Evolutionary conservation across 2,888 invertebrate species (phyloP), one percentile per base, ranked within the genome.

Genomic region (Xestia xanthographa): DNA sequence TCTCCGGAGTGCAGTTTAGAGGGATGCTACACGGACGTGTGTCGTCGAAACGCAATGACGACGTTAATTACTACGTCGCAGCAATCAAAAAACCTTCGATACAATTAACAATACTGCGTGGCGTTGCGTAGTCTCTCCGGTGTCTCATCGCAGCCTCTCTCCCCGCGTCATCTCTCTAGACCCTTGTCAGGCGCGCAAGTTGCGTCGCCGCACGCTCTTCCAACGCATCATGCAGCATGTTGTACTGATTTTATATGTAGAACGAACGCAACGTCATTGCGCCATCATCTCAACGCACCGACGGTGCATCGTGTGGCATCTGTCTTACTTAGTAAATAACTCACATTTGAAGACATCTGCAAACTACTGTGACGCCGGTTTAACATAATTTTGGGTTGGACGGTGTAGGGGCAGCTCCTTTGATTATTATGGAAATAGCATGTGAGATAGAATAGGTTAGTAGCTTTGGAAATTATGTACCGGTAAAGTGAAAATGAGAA

Each of bases 281-380:
- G 34, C 5, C 26, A 26, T 26, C 29, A 17, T 29, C 8, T 26
- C 29, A 17, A 17, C 17, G 6, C 17, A 58, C 14, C 38, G 41
- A 6, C 62, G 14, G 3, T 14, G n/a, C n/a, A n/a, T 63, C 14
- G 41, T 63, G 63, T 41, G 63, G n/a, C n/a, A 63, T 17, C 14
- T 41, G 41, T 63, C 63, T 63, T 78, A 82, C 83, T 82, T 53
- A 65, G 69, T 79, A 83, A 86, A 83, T 86, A 83, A 70, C 72
- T 75, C 73, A 79, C 68, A 82, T 85, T 78, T 60, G 66, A 76
- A 82, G 87, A 82, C 74, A 73, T 84, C 81, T 82, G 79, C 74
- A 79, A 75, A 85, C 70, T 79, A 67, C 56, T 65, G 86, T 73
- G 75, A 76, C 76, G 76, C 63, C 29, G 72, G 79, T 67, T 87